Evolutionary conservation across 2,797 vertebrate species (phyloP), one percentile per base, ranked within the genome.

Genomic region (Chloroceryle inda): DNA sequence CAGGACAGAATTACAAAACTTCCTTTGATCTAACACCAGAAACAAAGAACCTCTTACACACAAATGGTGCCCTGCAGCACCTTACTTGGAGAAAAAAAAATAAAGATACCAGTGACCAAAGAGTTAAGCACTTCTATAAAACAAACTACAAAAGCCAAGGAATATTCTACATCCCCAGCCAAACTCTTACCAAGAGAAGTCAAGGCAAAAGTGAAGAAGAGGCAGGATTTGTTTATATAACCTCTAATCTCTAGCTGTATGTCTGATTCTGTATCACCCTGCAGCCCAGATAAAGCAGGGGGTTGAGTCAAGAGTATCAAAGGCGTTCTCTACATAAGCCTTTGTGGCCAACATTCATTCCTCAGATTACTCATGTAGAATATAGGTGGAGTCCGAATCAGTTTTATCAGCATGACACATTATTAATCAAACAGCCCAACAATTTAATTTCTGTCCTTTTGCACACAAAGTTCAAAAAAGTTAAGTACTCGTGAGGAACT

Each of bases 211-310:
- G 83, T 38, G 63, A 72, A 61, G 77, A 89, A 75, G 85, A 85
- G 50, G 35, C 50, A 78, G 69, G 79, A 86, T 86, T 90, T 92
- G 33, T 95, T 95, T 92, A 61, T 6, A 19, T 76, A 83, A 91
- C 26, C 76, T 77, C 79, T 84, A 71, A 92, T 84, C 89, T 88
- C 53, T 66, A 42, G 63, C 67, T 81, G 29, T 64, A 35, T 83
- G 75, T 88, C 75, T 69, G 84, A 91, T 84, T 75, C 81, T n/a
- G 14, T 88, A 74, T 92, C 75, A 22, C 61, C 73, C 82, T 94
- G 81, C 87, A 73, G 5, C 90, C 85, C 71, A 27, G 81, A 82
- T 82, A 82, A 80, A 52, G 68, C 40, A 33, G 76, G 90, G 40
- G 67, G 91, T 42, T 67, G 81, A 79, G 72, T 82, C 37, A 49